Evolutionary conservation across 2,113 vertebrate genomes (phyloP), one percentile per base, ranked within the genome.

Genomic region (Calyptommatus sinebrachiatus): DNA sequence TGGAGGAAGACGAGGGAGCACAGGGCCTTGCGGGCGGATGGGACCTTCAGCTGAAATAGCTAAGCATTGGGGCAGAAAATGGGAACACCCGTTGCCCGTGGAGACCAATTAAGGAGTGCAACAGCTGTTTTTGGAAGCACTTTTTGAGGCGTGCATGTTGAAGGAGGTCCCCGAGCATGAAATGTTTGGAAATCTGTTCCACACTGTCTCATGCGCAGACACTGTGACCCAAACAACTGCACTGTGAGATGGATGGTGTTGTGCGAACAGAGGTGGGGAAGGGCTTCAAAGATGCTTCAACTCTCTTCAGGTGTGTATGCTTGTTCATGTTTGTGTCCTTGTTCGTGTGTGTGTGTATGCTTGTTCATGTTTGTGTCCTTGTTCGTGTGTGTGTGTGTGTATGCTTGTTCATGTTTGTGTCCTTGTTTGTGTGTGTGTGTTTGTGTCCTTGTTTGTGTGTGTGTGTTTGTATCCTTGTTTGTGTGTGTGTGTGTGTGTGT

Each of bases 21-120:
- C 35, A 41, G n/a, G 62, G 4, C 12, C 8, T 50, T 14, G 10
- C n/a, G 29, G 46, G 50, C 71, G 71, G 50, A 0, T 7, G 0
- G 7, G 73, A 48, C 45, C 60, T 83, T 29, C 0, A 69, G 61
- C 84, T 24, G 21, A 73, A 87, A 79, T 1, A 82, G 80, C 83
- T 53, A 2, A 45, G 24, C 87, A 66, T 84, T 83, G 22, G 66
- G 81, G 41, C 81, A 66, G 90, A 75, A 79, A 79, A 90, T 73
- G 41, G 87, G 86, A 91, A 83, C 74, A 48, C 88, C 84, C 1
- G 0, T 73, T 73, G 86, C 88, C 89, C 29, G 0, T n/a, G 20
- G 91, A 88, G 90, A 85, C 87, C 84, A 88, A 89, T 92, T 90
- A 92, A 83, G 84, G 84, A 85, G 81, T 83, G 81, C 90, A 84